Evolutionary conservation across 2,113 vertebrate genomes (phyloP).

Genomic region (Phalacrocorax pelagicus): DNA sequence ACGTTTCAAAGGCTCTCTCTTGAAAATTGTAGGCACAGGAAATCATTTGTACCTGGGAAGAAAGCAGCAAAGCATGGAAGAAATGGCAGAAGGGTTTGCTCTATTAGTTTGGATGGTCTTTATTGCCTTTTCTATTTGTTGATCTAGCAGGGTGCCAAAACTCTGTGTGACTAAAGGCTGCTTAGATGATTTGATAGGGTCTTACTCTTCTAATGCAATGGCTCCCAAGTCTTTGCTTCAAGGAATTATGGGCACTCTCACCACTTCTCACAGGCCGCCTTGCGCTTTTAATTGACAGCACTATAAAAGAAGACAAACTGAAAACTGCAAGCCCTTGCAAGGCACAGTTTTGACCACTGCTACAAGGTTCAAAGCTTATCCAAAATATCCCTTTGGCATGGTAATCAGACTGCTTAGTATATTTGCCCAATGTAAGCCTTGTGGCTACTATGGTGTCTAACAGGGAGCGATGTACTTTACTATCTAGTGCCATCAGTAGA

Average conservation of each 20-base stretch:
- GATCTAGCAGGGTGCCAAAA: slow-evolving; percentile 17
- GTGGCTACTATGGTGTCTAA: background rate
- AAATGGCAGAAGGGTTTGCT: background rate
- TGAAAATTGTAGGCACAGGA: slow-evolving; percentile 37
- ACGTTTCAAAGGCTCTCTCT: background rate
- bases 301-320: background rate
- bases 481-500: background rate
- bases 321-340: background rate
- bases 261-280: background rate
- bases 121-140: slow-evolving; percentile 16
- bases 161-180: background rate
- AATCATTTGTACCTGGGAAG: background rate
- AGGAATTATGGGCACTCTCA: accelerated
- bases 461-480: background rate
- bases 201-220: background rate
- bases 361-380: background rate
- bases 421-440: background rate
- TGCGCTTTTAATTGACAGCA: background rate
- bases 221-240: background rate
- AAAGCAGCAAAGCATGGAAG: background rate
- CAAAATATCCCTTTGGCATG: background rate
- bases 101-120: background rate
- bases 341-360: background rate
- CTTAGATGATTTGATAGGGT: background rate
- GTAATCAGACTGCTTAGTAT: background rate